Percentiles rank a stretch among this genome's conserved stretches.
phyloP scores from a whole-genome alignment of 2,797 vertebrate species.

The Sylvia borin region DNA sequence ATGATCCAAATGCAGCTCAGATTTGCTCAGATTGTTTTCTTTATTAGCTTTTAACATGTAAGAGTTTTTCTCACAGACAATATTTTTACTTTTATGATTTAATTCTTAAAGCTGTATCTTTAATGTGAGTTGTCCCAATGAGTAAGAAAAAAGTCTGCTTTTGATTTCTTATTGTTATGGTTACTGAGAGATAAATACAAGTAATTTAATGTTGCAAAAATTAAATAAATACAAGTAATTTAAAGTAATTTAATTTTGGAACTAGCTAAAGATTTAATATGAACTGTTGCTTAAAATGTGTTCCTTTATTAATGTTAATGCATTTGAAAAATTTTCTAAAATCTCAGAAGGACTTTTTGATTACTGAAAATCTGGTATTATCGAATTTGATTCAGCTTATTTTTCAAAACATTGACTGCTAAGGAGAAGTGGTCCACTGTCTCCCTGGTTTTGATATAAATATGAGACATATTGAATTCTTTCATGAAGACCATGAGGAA shows the following conservation, averaged over 20 bases:
- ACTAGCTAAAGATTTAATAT: background rate
- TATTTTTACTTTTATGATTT: conserved; percentile 8
- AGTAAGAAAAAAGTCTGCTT: background rate
- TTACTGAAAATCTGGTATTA: background rate
- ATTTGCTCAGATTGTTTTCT: background rate
- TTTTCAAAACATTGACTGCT: background rate
- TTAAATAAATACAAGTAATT: conserved; percentile 30
- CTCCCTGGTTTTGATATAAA: background rate
- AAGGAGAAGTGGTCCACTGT: background rate
- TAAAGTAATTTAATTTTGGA: background rate
- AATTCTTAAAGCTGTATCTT: background rate
- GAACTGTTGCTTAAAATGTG: background rate
- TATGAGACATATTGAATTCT: background rate
- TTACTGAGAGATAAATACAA: conserved; percentile 4
- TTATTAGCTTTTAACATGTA: background rate
- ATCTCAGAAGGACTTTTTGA: background rate
- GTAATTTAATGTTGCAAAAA: background rate
- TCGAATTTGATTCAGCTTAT: background rate
- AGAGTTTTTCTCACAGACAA: background rate
- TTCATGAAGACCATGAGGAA: background rate
- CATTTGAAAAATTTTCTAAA: conserved; percentile 12
- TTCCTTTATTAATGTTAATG: conserved; percentile 8
- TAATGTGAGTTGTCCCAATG: background rate
- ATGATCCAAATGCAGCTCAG: background rate
- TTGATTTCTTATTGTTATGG: background rate